Base-by-base conservation (phyloP, 1,140 invertebrate genomes). In the Fragariocoptes setiger region DNA sequence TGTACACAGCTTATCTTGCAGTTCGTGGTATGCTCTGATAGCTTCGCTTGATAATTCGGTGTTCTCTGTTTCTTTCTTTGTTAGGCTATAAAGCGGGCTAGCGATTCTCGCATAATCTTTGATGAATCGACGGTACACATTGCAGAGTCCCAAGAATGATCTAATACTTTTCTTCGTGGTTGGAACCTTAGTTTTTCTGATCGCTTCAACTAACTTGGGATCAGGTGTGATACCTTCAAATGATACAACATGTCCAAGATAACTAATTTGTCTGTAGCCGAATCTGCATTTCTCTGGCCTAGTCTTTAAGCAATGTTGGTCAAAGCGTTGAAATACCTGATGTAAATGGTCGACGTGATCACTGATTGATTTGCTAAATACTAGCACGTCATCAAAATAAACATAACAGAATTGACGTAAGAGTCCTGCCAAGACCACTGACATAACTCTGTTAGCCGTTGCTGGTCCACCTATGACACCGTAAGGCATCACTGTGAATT, bases 401-500 rank as follows among this genome's bases (percentile, higher is more conserved):
- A n/a, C n/a, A n/a, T n/a, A n/a, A n/a, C n/a, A n/a, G 8, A 14
- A 8, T 38, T 5, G 14, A 8, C 5, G 14, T n/a, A n/a, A n/a
- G n/a, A n/a, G n/a, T n/a, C n/a, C n/a, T n/a, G n/a, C n/a, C n/a
- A n/a, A n/a, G n/a, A n/a, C n/a, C n/a, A n/a, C n/a, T n/a, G n/a
- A n/a, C n/a, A n/a, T n/a, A n/a, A n/a, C n/a, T n/a, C n/a, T n/a
- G n/a, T n/a, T n/a, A n/a, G n/a, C n/a, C n/a, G 13, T n/a, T 35
- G n/a, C 13, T 14, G 31, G n/a, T 35, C 51, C 52, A 41, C 51
- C 53, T 15, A 17, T 37, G 19, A 58, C 44, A 21, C 56, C 55
- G 39, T 55, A 53, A 31, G 48, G 42, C 42, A 56, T 45, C 3
- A 47, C 47, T 18, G 42, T 44, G 35, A 50, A 55, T 37, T 56